Evolutionary conservation across 2,113 vertebrate genomes (phyloP).

Genomic region (Porphyrio hochstetteri): DNA sequence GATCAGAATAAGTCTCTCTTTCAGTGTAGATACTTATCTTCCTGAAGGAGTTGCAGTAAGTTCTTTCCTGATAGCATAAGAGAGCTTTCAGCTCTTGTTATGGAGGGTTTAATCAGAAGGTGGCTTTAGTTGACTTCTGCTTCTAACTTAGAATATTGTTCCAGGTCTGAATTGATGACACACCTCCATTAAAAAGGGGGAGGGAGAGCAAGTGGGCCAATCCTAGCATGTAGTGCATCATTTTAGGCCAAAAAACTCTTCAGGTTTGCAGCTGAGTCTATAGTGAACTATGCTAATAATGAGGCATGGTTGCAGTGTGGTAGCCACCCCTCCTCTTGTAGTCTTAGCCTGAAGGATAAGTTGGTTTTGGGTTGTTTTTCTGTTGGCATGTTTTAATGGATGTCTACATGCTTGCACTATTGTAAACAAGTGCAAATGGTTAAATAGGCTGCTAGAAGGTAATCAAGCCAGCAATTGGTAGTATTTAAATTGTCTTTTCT

Average conservation of each 20-base stretch:
- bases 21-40: not conserved
- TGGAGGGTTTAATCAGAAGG: not conserved
- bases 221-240: not conserved
- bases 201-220: not conserved
- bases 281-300: not conserved
- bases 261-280: not conserved
- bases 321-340: not conserved
- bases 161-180: not conserved
- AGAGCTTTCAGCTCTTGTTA: not conserved
- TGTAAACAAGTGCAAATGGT: not conserved
- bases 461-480: not conserved
- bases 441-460: not conserved
- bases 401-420: not conserved
- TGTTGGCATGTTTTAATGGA: not conserved
- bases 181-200: not conserved
- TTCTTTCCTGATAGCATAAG: not conserved
- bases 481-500: not conserved
- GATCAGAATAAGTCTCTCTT: not conserved
- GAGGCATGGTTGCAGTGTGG: not conserved
- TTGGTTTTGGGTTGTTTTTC: not conserved
- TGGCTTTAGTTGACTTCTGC: not conserved
- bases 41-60: not conserved
- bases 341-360: not conserved
- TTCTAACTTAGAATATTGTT: not conserved
- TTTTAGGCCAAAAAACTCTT: not conserved